Base-by-base conservation (phyloP, 2,888 invertebrate genomes). In the Anorthoa munda region DNA sequence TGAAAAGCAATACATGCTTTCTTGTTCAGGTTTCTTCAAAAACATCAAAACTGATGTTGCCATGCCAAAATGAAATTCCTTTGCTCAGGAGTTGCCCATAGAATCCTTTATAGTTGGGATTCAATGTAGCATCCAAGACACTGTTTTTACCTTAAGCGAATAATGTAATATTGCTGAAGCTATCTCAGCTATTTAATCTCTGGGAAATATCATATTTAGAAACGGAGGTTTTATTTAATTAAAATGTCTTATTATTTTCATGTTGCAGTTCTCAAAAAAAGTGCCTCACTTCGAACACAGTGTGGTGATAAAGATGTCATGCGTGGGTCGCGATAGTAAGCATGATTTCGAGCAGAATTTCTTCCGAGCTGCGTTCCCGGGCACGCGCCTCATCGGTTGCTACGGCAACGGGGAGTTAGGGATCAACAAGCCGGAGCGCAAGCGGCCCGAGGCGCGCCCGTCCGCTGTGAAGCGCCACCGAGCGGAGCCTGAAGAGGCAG, bases 361-460 rank as follows among this genome's bases (percentile, higher is more conserved):
- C 63, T 95, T 96, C 83, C 91, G 95, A 0, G 86, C 89, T 0
- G 92, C 89, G 13, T 96, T 96, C 83, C 96, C 96, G 0, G 81
- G 88, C 65, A 96, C 95, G 0, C 90, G 92, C 5, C 77, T 96
- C 3, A 85, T 93, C 21, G 96, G 96, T 55, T 95, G 95, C 86
- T 96, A 94, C 82, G 96, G 96, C 3, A 95, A 96, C 75, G 96
- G 96, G 0, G 96, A 96, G 85, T 81, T 96, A 0, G 96, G 96
- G 0, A 66, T 94, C 58, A 93, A 95, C 82, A 90, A 92, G 63
- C 95, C 96, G 0, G 73, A 86, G 2, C 90, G 90, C 2, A 80
- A 86, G 0, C 72, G 71, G 0, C 66, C 84, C 0, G 87, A 85
- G 4, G 55, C 78, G 9, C 78, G 79, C 0, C 79, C 88, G 0